Base-by-base conservation (phyloP, 92 coral and sea anemone genomes). In the Paragorgia papillata region DNA sequence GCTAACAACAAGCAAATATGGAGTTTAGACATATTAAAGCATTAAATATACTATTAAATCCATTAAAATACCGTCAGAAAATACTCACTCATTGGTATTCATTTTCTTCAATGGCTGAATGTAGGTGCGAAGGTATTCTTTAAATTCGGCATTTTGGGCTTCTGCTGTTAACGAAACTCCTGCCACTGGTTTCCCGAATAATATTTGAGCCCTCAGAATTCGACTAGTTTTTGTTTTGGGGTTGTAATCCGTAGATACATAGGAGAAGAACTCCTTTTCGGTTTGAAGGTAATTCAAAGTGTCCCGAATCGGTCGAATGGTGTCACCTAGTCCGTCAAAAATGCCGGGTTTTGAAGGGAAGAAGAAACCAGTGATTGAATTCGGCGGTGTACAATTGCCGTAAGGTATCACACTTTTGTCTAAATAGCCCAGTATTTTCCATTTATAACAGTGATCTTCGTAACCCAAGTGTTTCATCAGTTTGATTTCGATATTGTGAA, bases 151-250 rank as follows among this genome's bases (percentile, higher is more conserved):
- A 0, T 25, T 48, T 30, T 89, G 94, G 3, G 68, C 66, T 0
- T 27, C 56, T 12, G 65, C 85, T 17, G 35, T 64, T 7, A 54
- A 54, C 2, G 34, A 55, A 31, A 76, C 74, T 9, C 92, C 88
- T 29, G 85, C 79, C 48, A 87, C 60, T 4, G 99, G 99, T 32
- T 9, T 84, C 0, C 99, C 99, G 83, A 95, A 87, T 82, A 80
- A 88, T 15, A 95, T 20, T 55, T 91, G 92, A 13, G 99, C 97
- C 5, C 99, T 92, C 21, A 95, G 80, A 44, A 95, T 79, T 31
- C 81, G 79, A 67, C 95, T 95, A 68, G 57, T 66, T 27, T 2
- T 83, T 60, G 87, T 80, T 35, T 53, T 82, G 13, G 64, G 62
- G 13, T 91, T 89, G 74, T 88, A 95, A 17, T 86, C 69, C 21